These are phyloP conservation scores for Torymus tubicola DNA, from an alignment of 2,888 invertebrate genomes.

Conservation along the genomic window DNA sequence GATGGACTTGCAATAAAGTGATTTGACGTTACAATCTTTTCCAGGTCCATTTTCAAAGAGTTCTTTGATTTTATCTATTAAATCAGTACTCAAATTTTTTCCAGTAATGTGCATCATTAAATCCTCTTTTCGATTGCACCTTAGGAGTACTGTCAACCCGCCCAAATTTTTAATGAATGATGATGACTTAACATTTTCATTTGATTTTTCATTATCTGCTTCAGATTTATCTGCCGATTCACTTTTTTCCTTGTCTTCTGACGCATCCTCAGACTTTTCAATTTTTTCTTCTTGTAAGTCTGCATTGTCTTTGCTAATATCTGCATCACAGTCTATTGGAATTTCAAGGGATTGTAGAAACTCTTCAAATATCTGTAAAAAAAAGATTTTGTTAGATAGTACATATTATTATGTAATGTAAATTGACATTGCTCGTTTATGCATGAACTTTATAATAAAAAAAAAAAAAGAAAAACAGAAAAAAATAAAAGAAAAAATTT, in stretches of 20 bases:
- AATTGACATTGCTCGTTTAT: constrained; percentile 20
- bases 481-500: constrained; percentile 4
- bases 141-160: constrained; percentile 72
- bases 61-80: constrained; percentile 71
- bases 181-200: constrained; percentile 53
- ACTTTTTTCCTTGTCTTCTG: constrained; percentile 52
- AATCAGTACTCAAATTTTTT: constrained; percentile 67
- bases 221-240: constrained; percentile 36
- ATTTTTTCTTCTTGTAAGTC: constrained; percentile 44
- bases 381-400: constrained; percentile 41
- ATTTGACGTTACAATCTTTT: constrained; percentile 73
- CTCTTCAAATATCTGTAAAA: constrained; percentile 72
- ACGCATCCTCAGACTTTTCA: constrained; percentile 20
- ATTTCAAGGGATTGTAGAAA: constrained; percentile 69
- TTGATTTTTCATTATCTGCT: constrained; percentile 52
- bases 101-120: constrained; percentile 74
- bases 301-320: constrained; percentile 44
- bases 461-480: constrained; percentile 6
- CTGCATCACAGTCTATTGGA: constrained; percentile 52
- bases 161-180: constrained; percentile 60
- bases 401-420: constrained; percentile 28
- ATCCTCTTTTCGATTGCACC: constrained; percentile 72
- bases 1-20: constrained; percentile 73
- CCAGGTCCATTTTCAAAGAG: constrained; percentile 71
- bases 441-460: not conserved